Evolutionary conservation across 92 coral and sea anemone genomes (phyloP).

Genomic region (Umimayanthus kanabou): DNA sequence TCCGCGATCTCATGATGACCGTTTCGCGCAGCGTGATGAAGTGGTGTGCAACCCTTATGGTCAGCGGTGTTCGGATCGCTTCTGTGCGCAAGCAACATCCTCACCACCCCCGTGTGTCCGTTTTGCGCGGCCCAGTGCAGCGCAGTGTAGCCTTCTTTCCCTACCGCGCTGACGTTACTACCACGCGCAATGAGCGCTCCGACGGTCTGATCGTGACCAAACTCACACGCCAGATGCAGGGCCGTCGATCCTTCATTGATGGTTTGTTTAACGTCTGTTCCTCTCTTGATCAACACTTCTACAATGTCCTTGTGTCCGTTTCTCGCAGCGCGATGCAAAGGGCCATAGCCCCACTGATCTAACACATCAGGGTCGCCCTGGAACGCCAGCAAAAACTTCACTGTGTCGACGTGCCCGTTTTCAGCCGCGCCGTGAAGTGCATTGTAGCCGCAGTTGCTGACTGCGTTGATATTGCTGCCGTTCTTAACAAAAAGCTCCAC

Average conservation of each 20-base stretch:
- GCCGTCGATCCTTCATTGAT: conserved; percentile 42
- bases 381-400: conserved; percentile 1
- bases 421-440: conserved; percentile 45
- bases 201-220: conserved; percentile 38
- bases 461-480: conserved; percentile 22
- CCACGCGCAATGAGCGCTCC: conserved; percentile 40
- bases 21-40: conserved; percentile 38
- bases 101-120: conserved; percentile 33
- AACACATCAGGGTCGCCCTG: conserved; percentile 17
- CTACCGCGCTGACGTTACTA: conserved; percentile 14
- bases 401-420: conserved; percentile 37
- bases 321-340: conserved; percentile 40
- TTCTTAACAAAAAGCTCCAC: conserved; percentile 16
- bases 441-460: conserved; percentile 36
- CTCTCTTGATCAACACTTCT: conserved; percentile 31
- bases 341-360: conserved; percentile 34
- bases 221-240: conserved; percentile 40
- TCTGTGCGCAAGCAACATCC: conserved; percentile 41
- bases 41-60: conserved; percentile 27
- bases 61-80: conserved; percentile 29
- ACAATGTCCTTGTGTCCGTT: conserved; percentile 29
- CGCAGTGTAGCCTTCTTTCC: conserved; percentile 36
- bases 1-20: conserved; percentile 31
- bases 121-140: conserved; percentile 42
- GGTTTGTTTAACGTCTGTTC: conserved; percentile 15